A percentile compares a stretch with the other conserved stretches of the same genome.
Conservation (phyloP, 2,888 invertebrate species). For the Villa cingulata region DNA sequence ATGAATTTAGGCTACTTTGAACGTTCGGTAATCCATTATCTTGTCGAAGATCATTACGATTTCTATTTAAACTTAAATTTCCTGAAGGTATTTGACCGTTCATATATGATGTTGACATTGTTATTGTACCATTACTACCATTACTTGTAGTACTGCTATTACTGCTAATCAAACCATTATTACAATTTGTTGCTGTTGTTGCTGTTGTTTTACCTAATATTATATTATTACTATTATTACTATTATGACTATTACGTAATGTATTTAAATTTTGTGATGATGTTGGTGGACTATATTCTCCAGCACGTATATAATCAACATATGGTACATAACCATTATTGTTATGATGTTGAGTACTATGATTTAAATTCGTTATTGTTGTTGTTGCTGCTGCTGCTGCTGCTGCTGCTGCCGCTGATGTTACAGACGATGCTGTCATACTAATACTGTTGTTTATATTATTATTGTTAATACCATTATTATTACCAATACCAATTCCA, state of each 20-base stretch:
- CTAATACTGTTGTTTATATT: constrained; percentile 1
- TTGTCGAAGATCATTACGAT: constrained; percentile 23
- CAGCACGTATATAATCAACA: constrained; percentile 72
- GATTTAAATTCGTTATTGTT: background rate
- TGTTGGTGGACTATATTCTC: constrained; percentile 77
- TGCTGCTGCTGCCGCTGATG: constrained; percentile 4
- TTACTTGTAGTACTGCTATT: constrained; percentile 4
- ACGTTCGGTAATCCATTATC: constrained; percentile 35
- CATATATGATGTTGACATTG: constrained; percentile 11
- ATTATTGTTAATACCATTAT: background rate
- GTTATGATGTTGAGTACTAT: constrained; percentile 32
- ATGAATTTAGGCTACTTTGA: constrained; percentile 34
- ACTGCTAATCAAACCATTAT: constrained; percentile 24
- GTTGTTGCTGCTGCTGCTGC: constrained; percentile 1
- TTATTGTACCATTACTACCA: constrained; percentile 2
- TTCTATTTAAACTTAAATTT: constrained; percentile 24
- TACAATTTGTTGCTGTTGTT: constrained; percentile 25
- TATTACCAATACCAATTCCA: background rate
- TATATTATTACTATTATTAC: background rate
- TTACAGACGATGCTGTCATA: constrained; percentile 5
- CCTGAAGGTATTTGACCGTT: constrained; percentile 18
- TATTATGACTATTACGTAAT: constrained; percentile 4
- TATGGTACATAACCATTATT: constrained; percentile 79
- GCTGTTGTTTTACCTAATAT: too few relatives aligned
- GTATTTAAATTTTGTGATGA: constrained; percentile 42